A percentile compares a stretch with the other conserved stretches of the same genome.
phyloP scores from a whole-genome alignment of 2,888 invertebrate genomes.

The Schizaphis graminum region DNA sequence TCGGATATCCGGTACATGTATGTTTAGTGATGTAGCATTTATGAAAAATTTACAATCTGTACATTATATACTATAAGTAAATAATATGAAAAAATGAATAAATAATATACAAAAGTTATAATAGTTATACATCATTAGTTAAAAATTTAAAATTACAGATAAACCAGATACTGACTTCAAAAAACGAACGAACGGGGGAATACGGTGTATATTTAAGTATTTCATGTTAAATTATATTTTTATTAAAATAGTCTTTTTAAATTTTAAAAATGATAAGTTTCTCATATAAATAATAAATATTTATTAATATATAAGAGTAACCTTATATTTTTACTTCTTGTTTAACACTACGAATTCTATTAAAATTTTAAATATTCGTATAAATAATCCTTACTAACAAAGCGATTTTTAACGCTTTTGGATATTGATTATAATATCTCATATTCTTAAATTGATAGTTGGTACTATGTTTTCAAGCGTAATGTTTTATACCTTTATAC shows the following conservation, averaged over 20 bases:
- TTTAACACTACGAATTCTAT: not conserved
- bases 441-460: not conserved
- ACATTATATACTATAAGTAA: too few species aligned
- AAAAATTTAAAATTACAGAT: not conserved
- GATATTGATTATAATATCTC: not conserved
- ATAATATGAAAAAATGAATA: too few species aligned
- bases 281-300: not conserved
- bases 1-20: not conserved
- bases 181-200: not conserved
- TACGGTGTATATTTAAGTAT: not conserved
- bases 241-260: not conserved
- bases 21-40: not conserved
- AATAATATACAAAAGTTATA: not conserved
- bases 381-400: not conserved
- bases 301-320: not conserved
- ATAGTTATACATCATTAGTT: not conserved
- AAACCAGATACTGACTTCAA: not conserved
- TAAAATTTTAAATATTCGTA: not conserved
- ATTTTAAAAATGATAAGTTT: not conserved
- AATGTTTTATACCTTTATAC: not conserved
- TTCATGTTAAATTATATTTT: not conserved
- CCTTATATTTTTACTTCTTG: not conserved
- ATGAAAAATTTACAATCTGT: too few species aligned
- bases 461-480: not conserved
- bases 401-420: not conserved